Conservation (phyloP, 2,888 invertebrate genomes). For the Nymphalis c-album region DNA sequence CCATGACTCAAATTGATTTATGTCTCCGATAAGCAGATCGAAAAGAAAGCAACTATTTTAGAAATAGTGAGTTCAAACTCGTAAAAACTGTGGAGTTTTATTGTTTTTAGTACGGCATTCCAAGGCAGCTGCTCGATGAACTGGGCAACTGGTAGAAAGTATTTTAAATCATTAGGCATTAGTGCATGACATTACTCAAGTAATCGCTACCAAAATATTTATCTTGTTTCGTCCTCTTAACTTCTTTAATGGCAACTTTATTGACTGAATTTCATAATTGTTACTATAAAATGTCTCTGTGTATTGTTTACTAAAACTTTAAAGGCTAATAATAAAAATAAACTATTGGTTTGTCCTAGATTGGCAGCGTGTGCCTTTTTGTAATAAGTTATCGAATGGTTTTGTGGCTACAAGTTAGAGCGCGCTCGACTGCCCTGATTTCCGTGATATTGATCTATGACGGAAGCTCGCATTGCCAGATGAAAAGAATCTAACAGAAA, state of each 20-base stretch:
- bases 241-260: no score
- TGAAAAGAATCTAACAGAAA: slow-evolving; percentile 53
- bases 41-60: slow-evolving; percentile 41
- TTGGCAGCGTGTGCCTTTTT: slow-evolving; percentile 47
- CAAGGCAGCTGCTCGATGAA: neutral
- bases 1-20: slow-evolving; percentile 79
- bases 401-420: slow-evolving; percentile 64
- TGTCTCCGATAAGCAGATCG: slow-evolving; percentile 71
- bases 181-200: no score
- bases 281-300: no score
- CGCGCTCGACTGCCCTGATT: slow-evolving; percentile 63
- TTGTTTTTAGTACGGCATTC: neutral
- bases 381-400: slow-evolving; percentile 70
- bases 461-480: slow-evolving; percentile 49
- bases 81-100: slow-evolving; percentile 35
- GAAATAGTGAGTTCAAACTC: slow-evolving; percentile 28
- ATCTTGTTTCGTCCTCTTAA: no score
- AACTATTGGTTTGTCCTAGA: slow-evolving; percentile 1
- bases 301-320: no score
- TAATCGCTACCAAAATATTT: no score
- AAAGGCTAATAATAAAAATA: neutral
- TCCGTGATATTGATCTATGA: slow-evolving; percentile 70
- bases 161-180: neutral
- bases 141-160: neutral
- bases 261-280: no score